Evolutionary conservation across 2,113 vertebrate genomes (phyloP), one percentile per base, ranked within the genome.

Genomic region (Pitta sordida): DNA sequence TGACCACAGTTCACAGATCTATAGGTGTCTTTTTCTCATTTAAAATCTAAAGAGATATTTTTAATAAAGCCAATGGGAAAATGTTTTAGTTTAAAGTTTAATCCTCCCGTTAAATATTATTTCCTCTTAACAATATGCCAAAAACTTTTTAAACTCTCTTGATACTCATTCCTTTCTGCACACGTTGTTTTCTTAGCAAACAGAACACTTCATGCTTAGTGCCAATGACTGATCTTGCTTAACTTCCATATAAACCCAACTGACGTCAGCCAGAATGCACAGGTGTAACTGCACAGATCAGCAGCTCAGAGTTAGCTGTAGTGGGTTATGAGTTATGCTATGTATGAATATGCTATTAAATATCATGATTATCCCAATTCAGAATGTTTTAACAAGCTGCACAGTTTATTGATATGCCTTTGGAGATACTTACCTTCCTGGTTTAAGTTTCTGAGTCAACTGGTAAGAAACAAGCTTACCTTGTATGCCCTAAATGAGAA

Each of bases 111-210:
- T 83, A 85, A 91, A 91, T 71, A 93, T 70, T 71, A 93, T 70
- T 96, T 92, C 56, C 51, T 63, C 58, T 32, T 87, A 89, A 68
- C 86, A 91, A 92, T 34, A 68, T 3, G 48, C 75, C 82, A 86
- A 83, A n/a, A 86, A 63, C 37, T 37, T 95, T 91, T 81, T 59
- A 91, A 93, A 86, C 62, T 21, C 23, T 89, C 85, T 80, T 81
- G 77, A 83, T 78, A 78, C 44, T 86, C 75, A 82, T 95, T 95
- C 76, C 79, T 86, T 90, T 78, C 84, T 88, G 73, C 73, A 91
- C 78, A 67, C 51, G 55, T 53, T 93, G 91, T 96, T 97, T 95
- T 94, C 92, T 96, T 86, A 91, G 56, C 76, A 94, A 96, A 91
- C 81, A 95, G 87, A 95, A 67, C 34, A 76, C 67, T 94, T 94